Evolutionary conservation across 2,113 vertebrate genomes (phyloP).

Genomic region (Triplophysa tibetana): DNA sequence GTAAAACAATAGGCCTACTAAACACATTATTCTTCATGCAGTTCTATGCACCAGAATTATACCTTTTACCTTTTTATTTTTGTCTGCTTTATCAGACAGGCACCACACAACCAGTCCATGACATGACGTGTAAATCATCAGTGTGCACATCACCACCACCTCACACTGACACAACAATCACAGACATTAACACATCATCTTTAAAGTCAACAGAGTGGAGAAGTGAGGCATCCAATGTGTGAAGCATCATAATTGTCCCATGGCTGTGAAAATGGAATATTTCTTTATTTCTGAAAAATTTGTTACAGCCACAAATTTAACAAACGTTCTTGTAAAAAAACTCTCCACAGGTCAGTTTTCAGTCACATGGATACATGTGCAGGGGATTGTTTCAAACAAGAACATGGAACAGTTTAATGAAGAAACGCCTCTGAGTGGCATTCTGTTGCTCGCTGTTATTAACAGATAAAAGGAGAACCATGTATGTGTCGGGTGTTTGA

Average conservation of each 20-base stretch:
- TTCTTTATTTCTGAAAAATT: background rate
- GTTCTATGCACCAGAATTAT: no score
- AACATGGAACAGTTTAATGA: background rate
- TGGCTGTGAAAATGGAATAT: background rate
- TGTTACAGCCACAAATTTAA: background rate
- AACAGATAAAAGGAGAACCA: slow-evolving; percentile 33
- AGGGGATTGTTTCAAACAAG: background rate
- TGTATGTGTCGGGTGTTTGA: slow-evolving; percentile 32
- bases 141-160: background rate
- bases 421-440: slow-evolving; percentile 16
- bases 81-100: no score
- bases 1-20: no score
- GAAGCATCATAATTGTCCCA: background rate
- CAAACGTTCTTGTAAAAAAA: no score
- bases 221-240: background rate
- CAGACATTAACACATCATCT: background rate
- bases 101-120: no score
- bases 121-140: no score
- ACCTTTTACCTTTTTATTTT: no score
- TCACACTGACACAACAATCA: background rate
- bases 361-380: background rate
- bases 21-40: no score
- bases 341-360: background rate
- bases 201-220: background rate
- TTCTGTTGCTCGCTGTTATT: slow-evolving; percentile 30